Evolutionary conservation across 2,113 vertebrate species (phyloP).

Genomic region (Microcebus tavaratra): DNA sequence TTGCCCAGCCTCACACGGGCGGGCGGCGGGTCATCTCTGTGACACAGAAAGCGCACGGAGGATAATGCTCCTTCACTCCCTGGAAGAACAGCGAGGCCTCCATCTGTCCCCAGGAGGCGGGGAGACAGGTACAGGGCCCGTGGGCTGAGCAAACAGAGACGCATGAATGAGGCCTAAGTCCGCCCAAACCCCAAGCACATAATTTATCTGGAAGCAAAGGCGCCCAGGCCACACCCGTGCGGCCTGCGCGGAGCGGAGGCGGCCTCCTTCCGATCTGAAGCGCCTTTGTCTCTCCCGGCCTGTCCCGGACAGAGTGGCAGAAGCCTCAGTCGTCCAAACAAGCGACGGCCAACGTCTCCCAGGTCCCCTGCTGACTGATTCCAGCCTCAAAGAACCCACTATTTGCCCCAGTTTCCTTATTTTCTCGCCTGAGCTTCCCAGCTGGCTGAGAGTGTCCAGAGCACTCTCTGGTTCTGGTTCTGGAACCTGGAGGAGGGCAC

Average conservation of each 20-base stretch:
- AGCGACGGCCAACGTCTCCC: conserved; percentile 50
- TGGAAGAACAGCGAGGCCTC: conserved; percentile 22
- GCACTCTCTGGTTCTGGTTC: not conserved
- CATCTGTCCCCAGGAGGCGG: conserved; percentile 56
- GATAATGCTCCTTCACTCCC: not conserved
- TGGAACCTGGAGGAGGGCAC: not conserved
- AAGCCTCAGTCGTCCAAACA: conserved; percentile 65
- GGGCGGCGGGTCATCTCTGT: too few species aligned
- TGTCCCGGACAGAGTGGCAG: conserved; percentile 53
- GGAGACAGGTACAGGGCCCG: conserved; percentile 46
- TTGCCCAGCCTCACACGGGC: fast-evolving
- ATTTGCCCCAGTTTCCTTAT: not conserved
- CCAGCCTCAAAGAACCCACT: conserved; percentile 62
- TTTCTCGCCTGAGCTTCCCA: not conserved
- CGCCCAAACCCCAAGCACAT: conserved; percentile 76
- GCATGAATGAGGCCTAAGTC: conserved; percentile 78
- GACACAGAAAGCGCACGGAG: not conserved
- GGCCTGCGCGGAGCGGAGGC: conserved; percentile 36
- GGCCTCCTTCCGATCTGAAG: conserved; percentile 49
- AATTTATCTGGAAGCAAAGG: conserved; percentile 72
- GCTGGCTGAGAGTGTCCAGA: not conserved
- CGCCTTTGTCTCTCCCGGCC: conserved; percentile 65
- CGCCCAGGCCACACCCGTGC: not conserved
- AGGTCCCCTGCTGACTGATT: not conserved
- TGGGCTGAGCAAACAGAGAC: conserved; percentile 72